Base-by-base conservation (phyloP, 2,113 vertebrate genomes). In the Piaya cayana region DNA sequence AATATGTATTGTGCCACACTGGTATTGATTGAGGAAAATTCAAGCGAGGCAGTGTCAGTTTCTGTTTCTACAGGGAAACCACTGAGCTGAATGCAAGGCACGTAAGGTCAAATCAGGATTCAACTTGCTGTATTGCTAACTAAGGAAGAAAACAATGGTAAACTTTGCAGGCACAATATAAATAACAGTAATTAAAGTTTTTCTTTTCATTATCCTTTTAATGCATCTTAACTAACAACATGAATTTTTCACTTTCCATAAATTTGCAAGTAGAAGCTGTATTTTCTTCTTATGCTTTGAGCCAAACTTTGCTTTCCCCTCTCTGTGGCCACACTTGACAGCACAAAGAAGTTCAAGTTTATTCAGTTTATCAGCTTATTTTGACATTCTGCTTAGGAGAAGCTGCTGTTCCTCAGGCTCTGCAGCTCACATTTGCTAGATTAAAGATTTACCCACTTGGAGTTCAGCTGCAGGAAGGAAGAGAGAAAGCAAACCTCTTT, bases 31-130 rank as follows among this genome's bases (percentile, higher is more conserved):
- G 95, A 95, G 96, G 95, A 94, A 96, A 94, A 95, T 82, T 94
- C 95, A 97, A 96, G 96, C 1, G 52, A 97, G 79, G 92, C 72
- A 92, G 86, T 91, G 95, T 96, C 97, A 95, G 93, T 96, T 98
- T 97, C 97, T 97, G 95, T 95, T 98, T 97, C 98, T 98, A 91
- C 90, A 98, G 98, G 96, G 97, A 98, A 97, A 96, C 91, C 96
- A 97, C 96, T 96, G 96, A 98, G 97, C 97, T 98, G 98, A 98
- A 86, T 96, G 96, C 6, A n/a, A 98, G 97, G 97, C 93, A 97
- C 92, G 37, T 93, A 98, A 98, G 98, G 98, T 98, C 98, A 98
- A 95, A 98, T 93, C 97, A 97, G 98, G 97, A 96, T 81, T 55
- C 92, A 81, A 58, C 74, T 86, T 71, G 52, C 92, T 84, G 60